phyloP scores from a whole-genome alignment of 2,888 invertebrate genomes.

The Drosophila paranaensis region DNA sequence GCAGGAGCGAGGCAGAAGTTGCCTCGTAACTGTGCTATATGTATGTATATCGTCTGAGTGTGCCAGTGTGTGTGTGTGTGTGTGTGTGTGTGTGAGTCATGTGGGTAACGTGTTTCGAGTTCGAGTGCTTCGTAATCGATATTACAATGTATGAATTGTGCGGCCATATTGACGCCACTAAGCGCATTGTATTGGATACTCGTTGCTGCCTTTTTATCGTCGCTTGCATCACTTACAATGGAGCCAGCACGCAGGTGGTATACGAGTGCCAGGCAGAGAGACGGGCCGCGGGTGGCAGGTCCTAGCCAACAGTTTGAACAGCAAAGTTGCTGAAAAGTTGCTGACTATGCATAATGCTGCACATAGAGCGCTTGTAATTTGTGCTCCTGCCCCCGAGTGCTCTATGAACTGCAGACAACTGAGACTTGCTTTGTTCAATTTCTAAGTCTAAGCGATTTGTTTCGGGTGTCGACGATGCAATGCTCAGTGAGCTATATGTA shows the following conservation, averaged over 20 bases:
- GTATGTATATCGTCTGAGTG: neutral
- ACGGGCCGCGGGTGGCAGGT: neutral
- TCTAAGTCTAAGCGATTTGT: conserved; percentile 1
- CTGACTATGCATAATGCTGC: conserved; percentile 44
- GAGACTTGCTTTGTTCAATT: conserved; percentile 28
- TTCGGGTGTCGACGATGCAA: neutral
- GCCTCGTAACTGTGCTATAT: conserved; percentile 13
- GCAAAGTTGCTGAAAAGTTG: conserved; percentile 52
- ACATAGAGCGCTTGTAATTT: conserved; percentile 20
- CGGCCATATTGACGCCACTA: conserved; percentile 62
- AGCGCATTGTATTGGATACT: conserved; percentile 65
- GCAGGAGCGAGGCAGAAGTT: conserved; percentile 30
- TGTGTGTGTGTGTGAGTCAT: conserved; percentile 16
- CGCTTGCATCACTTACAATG: conserved; percentile 52
- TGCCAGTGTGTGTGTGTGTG: conserved; percentile 1
- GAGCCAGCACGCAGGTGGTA: conserved; percentile 8
- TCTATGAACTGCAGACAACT: conserved; percentile 49
- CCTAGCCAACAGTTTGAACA: conserved; percentile 31
- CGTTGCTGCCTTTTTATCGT: conserved; percentile 54
- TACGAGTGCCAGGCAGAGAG: neutral
- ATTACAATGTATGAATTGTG: conserved; percentile 75
- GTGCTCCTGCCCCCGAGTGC: conserved; percentile 31
- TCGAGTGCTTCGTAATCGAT: conserved; percentile 73
- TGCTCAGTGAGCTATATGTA: neutral
- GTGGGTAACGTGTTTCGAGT: conserved; percentile 47